A percentile compares a stretch with the other conserved stretches of the same genome.
Evolutionary conservation across 2,113 vertebrate genomes (phyloP).

Genomic region (Brienomyrus brachyistius): DNA sequence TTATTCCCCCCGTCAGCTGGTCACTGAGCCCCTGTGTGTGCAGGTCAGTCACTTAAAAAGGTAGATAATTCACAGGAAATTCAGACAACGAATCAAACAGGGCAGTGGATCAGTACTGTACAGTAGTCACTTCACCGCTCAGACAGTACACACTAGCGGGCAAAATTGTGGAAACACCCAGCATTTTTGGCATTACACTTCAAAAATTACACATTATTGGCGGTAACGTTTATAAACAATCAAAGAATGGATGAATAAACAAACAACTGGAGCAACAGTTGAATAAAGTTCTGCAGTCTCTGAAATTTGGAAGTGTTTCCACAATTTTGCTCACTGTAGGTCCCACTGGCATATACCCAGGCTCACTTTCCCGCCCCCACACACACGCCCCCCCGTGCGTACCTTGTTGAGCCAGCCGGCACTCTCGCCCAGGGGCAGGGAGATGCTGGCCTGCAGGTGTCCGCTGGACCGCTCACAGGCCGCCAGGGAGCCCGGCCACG

Average conservation of each 20-base stretch:
- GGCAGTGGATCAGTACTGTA: not conserved
- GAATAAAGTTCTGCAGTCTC: not conserved
- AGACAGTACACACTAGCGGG: not conserved
- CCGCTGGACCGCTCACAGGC: slow-evolving; percentile 84
- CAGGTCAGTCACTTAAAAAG: not conserved
- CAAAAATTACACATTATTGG: not conserved
- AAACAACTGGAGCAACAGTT: not conserved
- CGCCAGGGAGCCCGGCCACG: slow-evolving; percentile 62
- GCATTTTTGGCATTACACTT: too few species aligned
- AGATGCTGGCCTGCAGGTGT: slow-evolving; percentile 79
- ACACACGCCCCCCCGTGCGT: slow-evolving; percentile 26
- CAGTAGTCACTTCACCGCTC: not conserved
- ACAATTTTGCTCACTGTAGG: not conserved
- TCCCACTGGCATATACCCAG: slow-evolving; percentile 1
- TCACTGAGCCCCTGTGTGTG: slow-evolving; percentile 25
- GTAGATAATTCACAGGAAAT: not conserved
- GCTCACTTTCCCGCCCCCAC: not conserved
- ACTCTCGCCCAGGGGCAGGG: slow-evolving; percentile 51
- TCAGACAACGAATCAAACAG: too few species aligned
- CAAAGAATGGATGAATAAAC: not conserved
- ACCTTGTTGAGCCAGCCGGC: slow-evolving; percentile 77
- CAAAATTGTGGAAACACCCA: not conserved
- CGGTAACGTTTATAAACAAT: not conserved
- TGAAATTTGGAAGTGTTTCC: not conserved
- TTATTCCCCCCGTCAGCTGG: slow-evolving; percentile 49